phyloP scores from a whole-genome alignment of 64 coral and sea anemone genomes.

The Platygyra sinensis region DNA sequence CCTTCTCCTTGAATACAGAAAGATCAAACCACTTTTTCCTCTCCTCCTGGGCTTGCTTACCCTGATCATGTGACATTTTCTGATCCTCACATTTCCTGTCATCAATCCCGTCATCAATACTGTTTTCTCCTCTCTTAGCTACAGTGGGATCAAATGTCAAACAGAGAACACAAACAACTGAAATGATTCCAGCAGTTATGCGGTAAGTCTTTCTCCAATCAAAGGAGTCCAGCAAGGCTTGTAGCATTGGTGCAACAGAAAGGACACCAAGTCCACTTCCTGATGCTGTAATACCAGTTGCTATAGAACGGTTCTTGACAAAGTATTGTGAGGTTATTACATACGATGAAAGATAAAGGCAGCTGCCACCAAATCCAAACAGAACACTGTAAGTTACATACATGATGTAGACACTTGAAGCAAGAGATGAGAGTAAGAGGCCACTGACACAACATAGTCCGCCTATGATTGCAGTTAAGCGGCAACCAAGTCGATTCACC shows the following conservation, averaged over 20 bases:
- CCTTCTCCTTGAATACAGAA: slow-evolving; percentile 32
- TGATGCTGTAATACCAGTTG: slow-evolving; percentile 51
- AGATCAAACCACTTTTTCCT: slow-evolving; percentile 11
- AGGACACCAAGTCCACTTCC: slow-evolving; percentile 51
- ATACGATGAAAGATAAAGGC: slow-evolving; percentile 30
- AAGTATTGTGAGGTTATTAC: slow-evolving; percentile 54
- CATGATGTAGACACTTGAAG: slow-evolving; percentile 7
- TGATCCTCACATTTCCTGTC: not conserved
- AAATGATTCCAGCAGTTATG: slow-evolving; percentile 25
- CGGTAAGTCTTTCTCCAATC: slow-evolving; percentile 47
- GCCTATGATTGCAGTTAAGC: slow-evolving; percentile 16
- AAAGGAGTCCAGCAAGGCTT: slow-evolving; percentile 14
- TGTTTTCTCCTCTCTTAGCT: not conserved
- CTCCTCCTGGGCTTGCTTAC: not conserved
- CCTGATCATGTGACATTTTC: not conserved
- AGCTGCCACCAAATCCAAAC: slow-evolving; percentile 65
- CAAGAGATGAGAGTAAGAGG: slow-evolving; percentile 45
- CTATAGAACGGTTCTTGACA: slow-evolving; percentile 38
- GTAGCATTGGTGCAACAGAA: slow-evolving; percentile 26
- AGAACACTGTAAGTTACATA: slow-evolving; percentile 53
- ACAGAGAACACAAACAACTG: not conserved
- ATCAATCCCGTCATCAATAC: not conserved
- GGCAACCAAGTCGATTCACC: slow-evolving; percentile 48
- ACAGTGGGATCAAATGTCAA: slow-evolving; percentile 34
- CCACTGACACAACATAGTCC: slow-evolving; percentile 40